Evolutionary conservation across 2,797 vertebrate genomes (phyloP), one percentile per base, ranked within the genome.

Genomic region (Zalophus californianus): DNA sequence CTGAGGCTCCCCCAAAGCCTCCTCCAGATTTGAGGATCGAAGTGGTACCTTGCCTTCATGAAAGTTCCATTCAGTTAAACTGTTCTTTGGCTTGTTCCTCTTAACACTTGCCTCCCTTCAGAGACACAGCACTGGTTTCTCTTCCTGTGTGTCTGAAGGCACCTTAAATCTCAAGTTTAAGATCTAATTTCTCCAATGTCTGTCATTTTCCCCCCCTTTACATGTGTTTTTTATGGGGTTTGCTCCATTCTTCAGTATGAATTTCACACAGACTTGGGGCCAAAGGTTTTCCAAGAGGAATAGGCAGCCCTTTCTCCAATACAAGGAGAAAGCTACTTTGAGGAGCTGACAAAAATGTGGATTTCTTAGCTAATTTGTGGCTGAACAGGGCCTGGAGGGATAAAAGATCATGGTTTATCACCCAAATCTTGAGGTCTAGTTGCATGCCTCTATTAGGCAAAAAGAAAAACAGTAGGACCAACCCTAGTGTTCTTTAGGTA

Each of bases 11-110:
- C 82, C 44, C 7, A 3, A 9, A 83, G 32, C 1, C 78, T 75
- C 86, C 35, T 20, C 25, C 11, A 66, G 64, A 15, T 23, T 9
- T 2, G 60, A 25, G 20, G 12, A 62, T 62, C n/a, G 70, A 58
- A 50, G 29, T 9, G 38, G 82, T 48, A 95, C 75, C 77, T 70
- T 10, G 10, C 73, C 68, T 93, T 73, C 14, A 3, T 60, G 82
- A 90, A 92, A 50, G 78, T 98, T 98, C 97, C 7, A 13, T 98
- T 98, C 98, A 60, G 98, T 98, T 98, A 97, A 98, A 98, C 97
- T 91, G 96, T 8, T 87, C 14, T 41, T 32, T 10, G 20, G 60
- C 60, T 62, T 58, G 29, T 14, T 90, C 32, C 70, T 60, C 80
- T 88, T 15, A 1, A 18, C 38, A 78, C 21, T n/a, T 11, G 15